These are phyloP conservation scores for Cololabis saira DNA, from an alignment of 2,113 vertebrate genomes.

Conservation along the genomic window DNA sequence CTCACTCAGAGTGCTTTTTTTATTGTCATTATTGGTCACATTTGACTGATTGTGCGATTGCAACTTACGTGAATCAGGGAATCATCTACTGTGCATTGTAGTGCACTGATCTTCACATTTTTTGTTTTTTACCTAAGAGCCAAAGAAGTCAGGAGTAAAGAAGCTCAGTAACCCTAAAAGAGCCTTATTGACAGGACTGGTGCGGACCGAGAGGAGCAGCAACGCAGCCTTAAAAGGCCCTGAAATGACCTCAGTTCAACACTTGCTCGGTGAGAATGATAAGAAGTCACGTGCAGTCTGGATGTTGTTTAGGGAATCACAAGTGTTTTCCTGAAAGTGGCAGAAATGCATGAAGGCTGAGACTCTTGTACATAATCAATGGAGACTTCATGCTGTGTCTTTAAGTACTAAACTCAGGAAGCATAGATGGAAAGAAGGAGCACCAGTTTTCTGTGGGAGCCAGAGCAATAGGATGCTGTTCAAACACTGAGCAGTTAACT, in stretches of 20 bases:
- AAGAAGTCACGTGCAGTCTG: background rate
- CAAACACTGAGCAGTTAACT: background rate
- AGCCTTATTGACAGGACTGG: conserved; percentile 32
- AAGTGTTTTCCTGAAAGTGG: background rate
- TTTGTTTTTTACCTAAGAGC: background rate
- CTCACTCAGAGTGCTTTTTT: conserved; percentile 21
- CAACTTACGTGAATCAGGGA: conserved; percentile 25
- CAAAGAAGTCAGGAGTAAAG: too few relatives aligned
- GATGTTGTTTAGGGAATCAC: background rate
- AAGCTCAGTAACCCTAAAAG: conserved; percentile 48
- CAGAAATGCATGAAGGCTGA: background rate
- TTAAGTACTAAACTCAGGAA: too few relatives aligned
- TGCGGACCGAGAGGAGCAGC: conserved; percentile 22
- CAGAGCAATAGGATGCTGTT: conserved; percentile 11
- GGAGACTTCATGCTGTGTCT: background rate
- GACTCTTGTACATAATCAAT: background rate
- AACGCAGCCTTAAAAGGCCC: conserved; percentile 7
- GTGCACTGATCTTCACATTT: background rate
- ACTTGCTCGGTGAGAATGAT: background rate
- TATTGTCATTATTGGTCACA: background rate
- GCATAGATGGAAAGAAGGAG: too few relatives aligned
- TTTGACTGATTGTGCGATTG: background rate
- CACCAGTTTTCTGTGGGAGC: background rate
- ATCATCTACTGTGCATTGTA: conserved; percentile 8
- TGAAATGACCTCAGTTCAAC: conserved; percentile 23